Conservation (phyloP, 2,888 invertebrate species). For the Oligia fasciuncula region DNA sequence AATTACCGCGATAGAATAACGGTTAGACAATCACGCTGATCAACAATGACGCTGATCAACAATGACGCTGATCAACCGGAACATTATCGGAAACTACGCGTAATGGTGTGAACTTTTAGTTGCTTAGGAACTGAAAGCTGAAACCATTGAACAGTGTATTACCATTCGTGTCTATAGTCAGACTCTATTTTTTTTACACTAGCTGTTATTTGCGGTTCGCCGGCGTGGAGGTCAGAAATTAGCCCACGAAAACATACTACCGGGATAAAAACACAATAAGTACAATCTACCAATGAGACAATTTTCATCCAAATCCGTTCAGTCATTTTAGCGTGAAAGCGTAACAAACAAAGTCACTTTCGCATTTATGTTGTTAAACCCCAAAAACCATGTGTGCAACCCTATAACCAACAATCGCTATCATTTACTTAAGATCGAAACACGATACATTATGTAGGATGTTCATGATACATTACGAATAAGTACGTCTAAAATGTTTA, state of each 20-base stretch:
- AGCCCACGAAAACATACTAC: neutral
- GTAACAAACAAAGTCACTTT: too few relatives aligned
- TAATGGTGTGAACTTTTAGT: constrained; percentile 3
- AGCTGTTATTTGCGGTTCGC: neutral
- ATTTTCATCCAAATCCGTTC: neutral
- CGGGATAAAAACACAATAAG: too few relatives aligned
- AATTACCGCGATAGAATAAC: constrained; percentile 51
- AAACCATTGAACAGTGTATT: neutral
- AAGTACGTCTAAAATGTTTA: too few relatives aligned
- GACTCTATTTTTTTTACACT: neutral
- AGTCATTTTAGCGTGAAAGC: neutral
- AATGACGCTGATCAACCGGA: constrained; percentile 52
- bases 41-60: constrained; percentile 45
- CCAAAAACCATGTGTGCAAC: neutral
- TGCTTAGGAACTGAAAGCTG: constrained; percentile 11
- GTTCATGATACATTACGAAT: too few relatives aligned
- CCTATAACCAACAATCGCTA: neutral
- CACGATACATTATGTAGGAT: too few relatives aligned
- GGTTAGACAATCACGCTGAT: constrained; percentile 53
- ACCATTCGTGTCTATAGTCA: neutral
- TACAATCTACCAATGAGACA: neutral
- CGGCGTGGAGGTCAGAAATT: neutral
- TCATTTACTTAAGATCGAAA: neutral
- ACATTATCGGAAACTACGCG: constrained; percentile 66
- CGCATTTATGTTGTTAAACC: neutral